A percentile compares a stretch with the other conserved stretches of the same genome.
Evolutionary conservation across 2,113 vertebrate genomes (phyloP).

Genomic region (Brienomyrus longianalis): DNA sequence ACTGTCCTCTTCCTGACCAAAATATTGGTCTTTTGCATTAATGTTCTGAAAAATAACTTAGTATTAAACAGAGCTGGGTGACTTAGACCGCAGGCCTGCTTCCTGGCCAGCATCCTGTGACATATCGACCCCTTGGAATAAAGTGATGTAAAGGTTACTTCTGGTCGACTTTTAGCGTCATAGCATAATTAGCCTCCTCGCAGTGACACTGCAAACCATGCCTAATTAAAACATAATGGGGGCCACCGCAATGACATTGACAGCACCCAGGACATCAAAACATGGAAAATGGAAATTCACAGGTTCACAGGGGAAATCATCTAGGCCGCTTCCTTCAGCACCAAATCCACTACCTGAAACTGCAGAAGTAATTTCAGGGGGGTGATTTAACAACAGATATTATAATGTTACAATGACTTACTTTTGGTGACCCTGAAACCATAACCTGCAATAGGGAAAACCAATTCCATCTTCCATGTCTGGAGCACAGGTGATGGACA

Average conservation of each 20-base stretch:
- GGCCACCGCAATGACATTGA: neutral
- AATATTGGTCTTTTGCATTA: neutral
- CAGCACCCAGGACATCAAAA: neutral
- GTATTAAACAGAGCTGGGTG: neutral
- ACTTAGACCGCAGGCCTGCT: neutral
- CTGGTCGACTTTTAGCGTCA: neutral
- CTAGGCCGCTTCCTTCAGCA: neutral
- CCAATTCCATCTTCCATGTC: constrained; percentile 20
- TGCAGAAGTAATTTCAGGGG: neutral
- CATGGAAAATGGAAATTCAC: neutral
- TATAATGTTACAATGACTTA: constrained; percentile 20
- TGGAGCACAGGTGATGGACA: constrained; percentile 18
- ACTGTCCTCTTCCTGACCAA: neutral
- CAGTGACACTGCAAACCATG: neutral
- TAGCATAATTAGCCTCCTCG: neutral
- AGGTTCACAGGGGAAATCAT: neutral
- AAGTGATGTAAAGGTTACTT: neutral
- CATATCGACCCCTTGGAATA: neutral
- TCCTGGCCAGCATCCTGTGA: too few relatives aligned
- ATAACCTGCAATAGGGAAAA: constrained; percentile 18
- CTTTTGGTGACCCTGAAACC: constrained; percentile 15
- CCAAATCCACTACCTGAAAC: neutral
- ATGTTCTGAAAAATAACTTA: neutral
- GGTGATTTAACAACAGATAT: constrained; percentile 17
- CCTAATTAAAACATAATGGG: neutral